Conservation (phyloP, 2,797 vertebrate genomes). For the Hydrocynus forskahlii region DNA sequence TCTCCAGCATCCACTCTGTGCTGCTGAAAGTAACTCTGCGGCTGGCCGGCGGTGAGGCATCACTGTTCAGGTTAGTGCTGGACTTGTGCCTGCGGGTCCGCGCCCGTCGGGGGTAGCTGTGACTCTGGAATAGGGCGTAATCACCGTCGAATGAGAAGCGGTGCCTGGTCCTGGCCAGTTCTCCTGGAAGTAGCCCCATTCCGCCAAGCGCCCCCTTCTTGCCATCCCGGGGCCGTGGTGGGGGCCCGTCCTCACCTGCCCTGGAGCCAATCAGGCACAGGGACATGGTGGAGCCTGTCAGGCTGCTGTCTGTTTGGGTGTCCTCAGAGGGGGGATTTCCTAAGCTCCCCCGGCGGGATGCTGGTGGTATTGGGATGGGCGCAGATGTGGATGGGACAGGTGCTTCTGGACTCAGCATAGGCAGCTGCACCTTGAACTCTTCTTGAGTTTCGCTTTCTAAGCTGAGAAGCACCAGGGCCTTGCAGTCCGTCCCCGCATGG, state of each 20-base stretch:
- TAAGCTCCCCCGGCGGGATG: constrained; percentile 72
- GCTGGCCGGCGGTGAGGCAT: constrained; percentile 81
- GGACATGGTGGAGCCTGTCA: constrained; percentile 86
- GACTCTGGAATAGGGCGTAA: constrained; percentile 94
- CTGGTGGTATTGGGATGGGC: neutral
- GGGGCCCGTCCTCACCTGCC: constrained; percentile 72
- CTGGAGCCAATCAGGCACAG: constrained; percentile 87
- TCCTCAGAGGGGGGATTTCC: constrained; percentile 79
- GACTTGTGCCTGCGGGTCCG: constrained; percentile 79
- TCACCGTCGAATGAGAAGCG: constrained; percentile 89
- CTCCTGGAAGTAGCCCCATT: constrained; percentile 76
- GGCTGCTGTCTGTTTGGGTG: constrained; percentile 81
- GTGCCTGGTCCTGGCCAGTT: constrained; percentile 87
- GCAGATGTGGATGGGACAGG: constrained; percentile 49
- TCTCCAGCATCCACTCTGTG: constrained; percentile 98
- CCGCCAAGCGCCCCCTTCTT: constrained; percentile 73
- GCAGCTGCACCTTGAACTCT: constrained; percentile 72
- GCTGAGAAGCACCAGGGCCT: constrained; percentile 76
- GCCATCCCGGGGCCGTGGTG: constrained; percentile 68
- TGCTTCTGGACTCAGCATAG: constrained; percentile 64
- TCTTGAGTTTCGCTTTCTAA: constrained; percentile 78
- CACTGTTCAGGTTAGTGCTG: constrained; percentile 78
- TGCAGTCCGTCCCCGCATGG: constrained; percentile 72
- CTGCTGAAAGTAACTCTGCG: constrained; percentile 91
- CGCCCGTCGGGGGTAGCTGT: constrained; percentile 96